Conservation (phyloP, 1,140 invertebrate species). For the Melitaea cinxia region DNA sequence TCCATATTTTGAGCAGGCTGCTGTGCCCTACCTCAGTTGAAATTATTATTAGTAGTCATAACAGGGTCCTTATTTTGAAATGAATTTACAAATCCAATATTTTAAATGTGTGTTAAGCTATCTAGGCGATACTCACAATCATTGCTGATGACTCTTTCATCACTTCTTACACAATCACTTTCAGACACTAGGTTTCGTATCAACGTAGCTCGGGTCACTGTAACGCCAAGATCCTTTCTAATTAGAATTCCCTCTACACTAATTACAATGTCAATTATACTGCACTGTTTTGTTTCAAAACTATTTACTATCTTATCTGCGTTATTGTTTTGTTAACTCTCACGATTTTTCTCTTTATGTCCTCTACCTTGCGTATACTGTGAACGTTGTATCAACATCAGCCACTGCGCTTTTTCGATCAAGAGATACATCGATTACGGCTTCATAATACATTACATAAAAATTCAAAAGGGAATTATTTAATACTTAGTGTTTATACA, state of each 20-base stretch:
- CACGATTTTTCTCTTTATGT: slow-evolving; percentile 15
- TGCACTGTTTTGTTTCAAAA: slow-evolving; percentile 23
- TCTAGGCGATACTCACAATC: slow-evolving; percentile 53
- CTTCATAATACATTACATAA: neutral
- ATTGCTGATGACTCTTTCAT: slow-evolving; percentile 49
- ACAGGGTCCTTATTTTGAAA: neutral
- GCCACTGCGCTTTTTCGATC: neutral
- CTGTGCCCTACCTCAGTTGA: too few species aligned
- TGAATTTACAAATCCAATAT: neutral
- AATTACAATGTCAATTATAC: slow-evolving; percentile 41
- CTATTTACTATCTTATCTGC: slow-evolving; percentile 6
- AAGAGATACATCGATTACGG: neutral
- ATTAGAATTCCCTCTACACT: slow-evolving; percentile 42
- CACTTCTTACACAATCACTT: slow-evolving; percentile 41
- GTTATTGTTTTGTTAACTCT: slow-evolving; percentile 11
- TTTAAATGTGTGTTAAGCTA: slow-evolving; percentile 1
- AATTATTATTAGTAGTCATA: too few species aligned
- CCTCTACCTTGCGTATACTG: neutral
- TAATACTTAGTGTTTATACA: neutral
- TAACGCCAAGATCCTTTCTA: slow-evolving; percentile 40
- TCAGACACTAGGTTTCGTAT: slow-evolving; percentile 26
- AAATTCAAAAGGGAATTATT: neutral
- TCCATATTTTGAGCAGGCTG: too few species aligned
- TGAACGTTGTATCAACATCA: neutral
- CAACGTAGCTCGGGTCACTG: slow-evolving; percentile 33